Evolutionary conservation across 2,113 vertebrate genomes (phyloP).

Genomic region (Marmota monax): DNA sequence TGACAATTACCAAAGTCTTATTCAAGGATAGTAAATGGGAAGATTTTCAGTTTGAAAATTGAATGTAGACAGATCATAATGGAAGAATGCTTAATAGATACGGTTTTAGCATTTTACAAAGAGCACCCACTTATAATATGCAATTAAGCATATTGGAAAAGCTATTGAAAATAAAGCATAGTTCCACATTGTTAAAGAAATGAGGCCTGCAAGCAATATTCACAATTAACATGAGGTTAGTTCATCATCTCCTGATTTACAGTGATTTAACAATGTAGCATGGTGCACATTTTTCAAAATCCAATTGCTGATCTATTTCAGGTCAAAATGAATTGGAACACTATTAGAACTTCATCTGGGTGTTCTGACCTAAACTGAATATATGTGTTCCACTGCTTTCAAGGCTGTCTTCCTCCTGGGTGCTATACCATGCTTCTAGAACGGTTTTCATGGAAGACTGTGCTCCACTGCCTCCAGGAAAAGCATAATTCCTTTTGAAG

Average conservation of each 20-base stretch:
- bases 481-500: not conserved
- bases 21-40: slow-evolving; percentile 61
- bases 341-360: slow-evolving; percentile 54
- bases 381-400: not conserved
- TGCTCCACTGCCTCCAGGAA: not conserved
- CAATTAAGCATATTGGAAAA: slow-evolving; percentile 76
- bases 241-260: slow-evolving; percentile 60
- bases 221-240: slow-evolving; percentile 65
- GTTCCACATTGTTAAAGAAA: slow-evolving; percentile 64
- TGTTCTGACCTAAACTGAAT: slow-evolving; percentile 45
- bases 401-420: slow-evolving; percentile 34
- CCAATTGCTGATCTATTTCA: slow-evolving; percentile 68
- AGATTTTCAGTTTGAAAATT: slow-evolving; percentile 67
- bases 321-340: slow-evolving; percentile 61
- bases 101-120: slow-evolving; percentile 58
- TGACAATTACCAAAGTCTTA: slow-evolving; percentile 70
- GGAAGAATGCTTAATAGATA: slow-evolving; percentile 44
- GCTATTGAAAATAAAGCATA: slow-evolving; percentile 64
- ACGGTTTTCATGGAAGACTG: not conserved
- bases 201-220: slow-evolving; percentile 56
- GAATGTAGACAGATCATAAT: slow-evolving; percentile 65
- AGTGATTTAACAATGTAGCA: slow-evolving; percentile 32
- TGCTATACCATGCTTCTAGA: not conserved
- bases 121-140: slow-evolving; percentile 63
- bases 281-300: slow-evolving; percentile 69